phyloP scores from a whole-genome alignment of 2,113 vertebrate genomes.

The Spilogale gracilis region DNA sequence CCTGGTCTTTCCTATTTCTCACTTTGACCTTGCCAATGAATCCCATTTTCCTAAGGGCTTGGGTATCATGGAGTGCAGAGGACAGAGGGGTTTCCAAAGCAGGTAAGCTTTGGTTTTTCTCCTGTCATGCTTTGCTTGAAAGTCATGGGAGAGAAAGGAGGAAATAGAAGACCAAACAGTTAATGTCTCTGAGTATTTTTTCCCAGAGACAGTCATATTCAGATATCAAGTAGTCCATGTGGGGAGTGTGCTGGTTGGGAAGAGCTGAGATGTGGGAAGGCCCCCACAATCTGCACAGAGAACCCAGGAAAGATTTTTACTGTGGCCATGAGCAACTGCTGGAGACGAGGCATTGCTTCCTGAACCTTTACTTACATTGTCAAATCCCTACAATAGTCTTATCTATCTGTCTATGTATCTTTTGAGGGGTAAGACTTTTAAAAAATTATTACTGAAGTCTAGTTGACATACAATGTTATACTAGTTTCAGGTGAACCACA shows the following conservation, averaged over 20 bases:
- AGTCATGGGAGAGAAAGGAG: not conserved
- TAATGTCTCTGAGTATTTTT: not conserved
- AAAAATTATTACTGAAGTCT: not conserved
- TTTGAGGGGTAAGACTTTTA: not conserved
- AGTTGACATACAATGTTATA: not conserved
- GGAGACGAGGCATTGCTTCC: not conserved
- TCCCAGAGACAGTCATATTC: not conserved
- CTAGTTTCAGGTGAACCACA: not conserved
- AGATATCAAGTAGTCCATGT: not conserved
- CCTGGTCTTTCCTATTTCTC: not conserved
- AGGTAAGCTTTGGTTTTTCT: not conserved
- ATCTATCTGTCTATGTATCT: not conserved
- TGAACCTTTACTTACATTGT: not conserved
- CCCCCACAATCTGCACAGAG: not conserved
- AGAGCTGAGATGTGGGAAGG: not conserved
- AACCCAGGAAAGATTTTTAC: not conserved
- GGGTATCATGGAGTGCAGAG: not conserved
- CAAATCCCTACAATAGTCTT: not conserved
- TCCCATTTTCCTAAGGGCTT: not conserved
- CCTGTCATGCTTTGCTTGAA: not conserved
- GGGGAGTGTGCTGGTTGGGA: not conserved
- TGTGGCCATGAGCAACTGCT: not conserved
- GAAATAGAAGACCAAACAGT: not conserved
- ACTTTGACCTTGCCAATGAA: not conserved
- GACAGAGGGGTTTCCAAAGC: not conserved